These are phyloP conservation scores for Tapirus indicus DNA, from an alignment of 2,797 vertebrate species.

Conservation along the genomic window DNA sequence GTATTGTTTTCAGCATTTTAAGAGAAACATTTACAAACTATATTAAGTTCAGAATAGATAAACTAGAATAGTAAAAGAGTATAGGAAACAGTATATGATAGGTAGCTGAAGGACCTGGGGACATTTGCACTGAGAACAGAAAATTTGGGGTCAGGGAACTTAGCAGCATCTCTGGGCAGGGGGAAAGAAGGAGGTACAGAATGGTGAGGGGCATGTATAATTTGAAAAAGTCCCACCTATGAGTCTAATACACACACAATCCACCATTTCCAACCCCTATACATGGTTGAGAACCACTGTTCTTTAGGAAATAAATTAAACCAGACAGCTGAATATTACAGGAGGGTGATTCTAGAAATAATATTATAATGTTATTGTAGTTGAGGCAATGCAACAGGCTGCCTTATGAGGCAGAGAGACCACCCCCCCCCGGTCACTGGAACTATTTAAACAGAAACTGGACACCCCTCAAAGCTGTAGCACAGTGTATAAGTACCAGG, in stretches of 20 bases:
- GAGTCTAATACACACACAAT: not conserved
- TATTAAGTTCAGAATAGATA: constrained; percentile 24
- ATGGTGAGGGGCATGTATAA: not conserved
- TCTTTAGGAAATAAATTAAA: constrained; percentile 39
- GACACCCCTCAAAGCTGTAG: not conserved
- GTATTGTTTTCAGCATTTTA: constrained; percentile 37
- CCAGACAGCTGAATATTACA: not conserved
- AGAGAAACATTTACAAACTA: constrained; percentile 54
- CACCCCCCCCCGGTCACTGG: not conserved
- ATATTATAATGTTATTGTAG: constrained; percentile 33
- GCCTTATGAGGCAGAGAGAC: not conserved
- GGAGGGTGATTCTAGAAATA: constrained; percentile 10
- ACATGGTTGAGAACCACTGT: not conserved
- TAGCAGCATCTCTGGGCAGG: not conserved
- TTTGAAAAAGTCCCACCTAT: not conserved
- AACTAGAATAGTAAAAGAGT: not conserved
- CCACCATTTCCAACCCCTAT: not conserved
- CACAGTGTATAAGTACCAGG: not conserved
- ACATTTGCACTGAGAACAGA: constrained; percentile 2
- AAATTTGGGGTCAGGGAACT: not conserved
- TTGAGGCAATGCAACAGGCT: not conserved
- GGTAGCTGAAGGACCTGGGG: not conserved
- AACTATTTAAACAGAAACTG: constrained; percentile 42
- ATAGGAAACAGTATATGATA: not conserved
- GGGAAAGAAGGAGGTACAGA: not conserved